Evolutionary conservation across 2,797 vertebrate species (phyloP).

Genomic region (Rhynchonycteris naso): DNA sequence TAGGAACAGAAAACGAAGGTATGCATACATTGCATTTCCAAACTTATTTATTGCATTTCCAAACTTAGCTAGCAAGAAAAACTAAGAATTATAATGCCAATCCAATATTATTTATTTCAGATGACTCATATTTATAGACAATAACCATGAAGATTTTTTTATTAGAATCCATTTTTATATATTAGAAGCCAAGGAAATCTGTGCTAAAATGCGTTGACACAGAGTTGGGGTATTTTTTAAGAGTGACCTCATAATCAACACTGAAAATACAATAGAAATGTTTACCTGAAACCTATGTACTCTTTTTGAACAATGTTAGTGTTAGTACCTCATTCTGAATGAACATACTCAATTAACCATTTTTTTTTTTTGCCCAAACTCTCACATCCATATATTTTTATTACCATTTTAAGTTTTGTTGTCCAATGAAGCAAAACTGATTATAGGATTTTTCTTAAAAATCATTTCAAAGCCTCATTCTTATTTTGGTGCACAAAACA

Average conservation of each 20-base stretch:
- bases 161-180: constrained; percentile 28
- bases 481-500: neutral
- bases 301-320: neutral
- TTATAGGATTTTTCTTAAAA: constrained; percentile 41
- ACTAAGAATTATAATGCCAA: neutral
- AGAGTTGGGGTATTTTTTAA: neutral
- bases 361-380: neutral
- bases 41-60: neutral
- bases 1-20: neutral
- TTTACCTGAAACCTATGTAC: too few species aligned
- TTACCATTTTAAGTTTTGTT: constrained; percentile 29
- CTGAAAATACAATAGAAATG: too few species aligned
- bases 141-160: constrained; percentile 6
- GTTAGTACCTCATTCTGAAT: neutral
- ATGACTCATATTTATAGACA: neutral
- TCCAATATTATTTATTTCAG: neutral
- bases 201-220: neutral
- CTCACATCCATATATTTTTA: neutral
- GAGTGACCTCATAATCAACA: too few species aligned
- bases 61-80: neutral
- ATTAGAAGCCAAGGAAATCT: neutral
- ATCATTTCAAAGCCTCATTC: neutral
- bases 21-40: neutral
- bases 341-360: neutral
- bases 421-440: neutral